phyloP scores from a whole-genome alignment of 2,888 invertebrate genomes.

The Xestobium rufovillosum region DNA sequence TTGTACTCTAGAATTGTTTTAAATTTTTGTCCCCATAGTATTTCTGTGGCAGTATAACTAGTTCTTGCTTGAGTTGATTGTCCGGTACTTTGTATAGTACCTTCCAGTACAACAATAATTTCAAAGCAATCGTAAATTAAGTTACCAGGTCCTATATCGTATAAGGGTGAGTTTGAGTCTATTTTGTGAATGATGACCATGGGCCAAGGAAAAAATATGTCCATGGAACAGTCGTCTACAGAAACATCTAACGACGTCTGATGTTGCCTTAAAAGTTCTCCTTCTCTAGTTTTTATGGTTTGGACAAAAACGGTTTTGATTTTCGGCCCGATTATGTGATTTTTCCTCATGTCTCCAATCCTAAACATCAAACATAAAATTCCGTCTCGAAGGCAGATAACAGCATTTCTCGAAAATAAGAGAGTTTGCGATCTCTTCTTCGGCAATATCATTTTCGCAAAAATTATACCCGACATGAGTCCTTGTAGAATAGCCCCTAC shows the following conservation, averaged over 20 bases:
- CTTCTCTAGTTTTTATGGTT: constrained; percentile 66
- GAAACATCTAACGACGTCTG: constrained; percentile 60
- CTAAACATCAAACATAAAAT: constrained; percentile 77
- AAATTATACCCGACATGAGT: constrained; percentile 72
- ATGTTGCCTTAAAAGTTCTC: constrained; percentile 65
- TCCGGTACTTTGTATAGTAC: constrained; percentile 78
- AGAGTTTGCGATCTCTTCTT: constrained; percentile 86
- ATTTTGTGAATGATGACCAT: constrained; percentile 82
- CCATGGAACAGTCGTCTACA: constrained; percentile 65
- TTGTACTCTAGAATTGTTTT: constrained; percentile 65
- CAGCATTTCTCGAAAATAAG: constrained; percentile 79
- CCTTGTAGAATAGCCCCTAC: constrained; percentile 40
- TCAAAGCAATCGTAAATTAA: constrained; percentile 72
- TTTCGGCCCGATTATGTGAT: constrained; percentile 83
- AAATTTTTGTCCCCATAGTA: constrained; percentile 77
- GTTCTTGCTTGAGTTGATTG: constrained; percentile 70
- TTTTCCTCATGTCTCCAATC: constrained; percentile 86
- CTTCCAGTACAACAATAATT: constrained; percentile 78
- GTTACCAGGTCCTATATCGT: constrained; percentile 77
- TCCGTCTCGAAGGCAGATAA: constrained; percentile 75
- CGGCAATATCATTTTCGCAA: constrained; percentile 88
- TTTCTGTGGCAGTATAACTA: constrained; percentile 67
- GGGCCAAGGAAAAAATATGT: constrained; percentile 91
- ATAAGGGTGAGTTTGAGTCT: constrained; percentile 74
- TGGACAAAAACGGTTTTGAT: constrained; percentile 73